These are phyloP conservation scores for Chironex yamaguchii DNA, from an alignment of 30 jellyfish, hydroid and myxozoan genomes.

Conservation along the genomic window DNA sequence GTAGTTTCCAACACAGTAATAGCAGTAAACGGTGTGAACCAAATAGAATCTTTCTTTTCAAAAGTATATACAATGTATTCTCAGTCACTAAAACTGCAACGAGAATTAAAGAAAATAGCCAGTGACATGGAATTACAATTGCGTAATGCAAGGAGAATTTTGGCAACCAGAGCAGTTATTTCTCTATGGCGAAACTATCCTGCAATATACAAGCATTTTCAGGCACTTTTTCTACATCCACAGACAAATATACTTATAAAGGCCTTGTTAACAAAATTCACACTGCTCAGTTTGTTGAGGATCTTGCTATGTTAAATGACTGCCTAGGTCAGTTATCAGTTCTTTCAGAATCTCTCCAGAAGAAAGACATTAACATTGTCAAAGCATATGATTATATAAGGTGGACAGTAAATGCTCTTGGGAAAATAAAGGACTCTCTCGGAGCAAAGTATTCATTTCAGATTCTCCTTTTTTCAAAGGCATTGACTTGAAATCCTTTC, in stretches of 20 bases:
- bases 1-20: constrained; percentile 66
- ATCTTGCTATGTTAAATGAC: constrained; percentile 53
- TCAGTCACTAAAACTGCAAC: constrained; percentile 19
- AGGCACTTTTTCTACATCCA: constrained; percentile 42
- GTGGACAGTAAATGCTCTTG: constrained; percentile 38
- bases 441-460: background rate
- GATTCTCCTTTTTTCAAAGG: background rate
- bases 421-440: constrained; percentile 41
- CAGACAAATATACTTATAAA: constrained; percentile 15
- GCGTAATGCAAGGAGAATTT: constrained; percentile 2
- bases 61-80: constrained; percentile 42
- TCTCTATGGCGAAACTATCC: constrained; percentile 38
- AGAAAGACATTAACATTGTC: constrained; percentile 3
- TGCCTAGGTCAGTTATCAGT: constrained; percentile 34
- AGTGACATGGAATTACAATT: constrained; percentile 44
- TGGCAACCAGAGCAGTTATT: constrained; percentile 59
- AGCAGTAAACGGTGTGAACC: constrained; percentile 17
- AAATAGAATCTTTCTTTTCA: constrained; percentile 23
- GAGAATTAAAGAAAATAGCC: constrained; percentile 62
- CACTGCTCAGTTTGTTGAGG: constrained; percentile 51
- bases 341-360: constrained; percentile 58
- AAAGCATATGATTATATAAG: constrained; percentile 47
- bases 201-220: constrained; percentile 46
- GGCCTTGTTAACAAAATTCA: constrained; percentile 32
- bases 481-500: constrained; percentile 15